Evolutionary conservation across 2,113 vertebrate species (phyloP), one percentile per base, ranked within the genome.

Genomic region (Corapipo altera): DNA sequence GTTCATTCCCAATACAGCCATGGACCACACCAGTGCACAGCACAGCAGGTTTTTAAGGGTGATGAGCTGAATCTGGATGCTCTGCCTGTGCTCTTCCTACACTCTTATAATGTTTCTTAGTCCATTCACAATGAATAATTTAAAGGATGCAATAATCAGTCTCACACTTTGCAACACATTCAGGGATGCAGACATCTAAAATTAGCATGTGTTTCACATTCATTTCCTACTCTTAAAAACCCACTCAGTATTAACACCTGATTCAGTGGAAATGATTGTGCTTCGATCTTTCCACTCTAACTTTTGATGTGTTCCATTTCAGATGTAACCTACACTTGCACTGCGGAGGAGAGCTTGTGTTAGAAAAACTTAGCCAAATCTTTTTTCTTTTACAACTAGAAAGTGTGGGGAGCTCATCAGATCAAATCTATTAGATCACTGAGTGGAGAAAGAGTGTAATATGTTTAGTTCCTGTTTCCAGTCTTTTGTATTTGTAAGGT

Each of bases 201-300:
- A 62, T 37, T 66, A 75, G 33, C 51, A 32, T 2, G 15, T 22
- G 51, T 71, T 86, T 91, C 73, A 72, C 22, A 61, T 57, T 84
- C 11, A 61, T 80, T 88, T 95, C 72, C 84, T 64, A 57, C 65
- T 97, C 69, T 69, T 66, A n/a, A 85, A 43, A 85, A 82, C 14
- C 4, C 23, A 76, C 62, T 8, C 51, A 52, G 24, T 85, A 73
- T 85, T 70, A 85, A 52, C 70, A 89, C 39, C 30, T 84, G 66
- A 89, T 89, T 91, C 61, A 85, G 49, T 92, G 93, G 92, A 97
- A 97, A 95, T 10, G 46, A 66, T 30, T 33, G 55, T 67, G 41
- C 44, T 93, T 78, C 4, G 4, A 57, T 87, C 77, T 96, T 96
- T 94, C 91, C 95, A 82, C 62, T 92, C 71, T 51, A 87, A 71